Base-by-base conservation (phyloP, 2,113 vertebrate genomes). In the Drymodes brunneopygia region DNA sequence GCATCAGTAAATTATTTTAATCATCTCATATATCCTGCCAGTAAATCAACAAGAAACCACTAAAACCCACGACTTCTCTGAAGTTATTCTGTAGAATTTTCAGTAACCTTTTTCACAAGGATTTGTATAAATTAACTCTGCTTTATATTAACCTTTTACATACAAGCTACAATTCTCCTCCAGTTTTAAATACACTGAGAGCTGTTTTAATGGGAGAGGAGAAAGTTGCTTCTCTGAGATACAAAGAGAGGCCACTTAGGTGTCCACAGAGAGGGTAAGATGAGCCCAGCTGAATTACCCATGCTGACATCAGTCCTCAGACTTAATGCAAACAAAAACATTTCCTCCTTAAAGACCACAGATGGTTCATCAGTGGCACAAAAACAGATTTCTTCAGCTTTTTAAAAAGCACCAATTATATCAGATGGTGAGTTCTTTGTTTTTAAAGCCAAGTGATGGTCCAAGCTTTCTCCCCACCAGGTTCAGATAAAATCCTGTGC, bases 271-370 rank as follows among this genome's bases (percentile, higher is more conserved):
- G 61, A 84, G 86, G 53, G 65, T n/a, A 93, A 89, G 38, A 81
- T 13, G 81, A 95, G 85, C 84, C 73, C 77, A 35, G 87, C 18
- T 24, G 1, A 64, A 88, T 91, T 82, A 71, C 33, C 35, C 25
- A 93, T 65, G 92, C 91, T 93, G 92, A 91, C 95, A 91, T 95
- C 95, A 96, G 61, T 53, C 45, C 67, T 48, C 73, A 27, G 29
- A 87, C 86, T 91, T 71, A 75, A 91, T 61, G 91, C 87, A 91
- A 85, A 94, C 66, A 87, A 74, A 70, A 44, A 28, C 54, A 85
- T 36, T 82, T 91, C 81, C 62, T 88, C 58, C 65, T 75, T 67
- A 5, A 86, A 69, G 88, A 61, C 65, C 91, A 81, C 78, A 70
- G 74, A 77, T 8, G 23, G 31, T 45, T 66, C 70, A 79, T 23